These are phyloP conservation scores for Stenotaenia linearis DNA, from an alignment of 2,888 invertebrate genomes.

Conservation along the genomic window DNA sequence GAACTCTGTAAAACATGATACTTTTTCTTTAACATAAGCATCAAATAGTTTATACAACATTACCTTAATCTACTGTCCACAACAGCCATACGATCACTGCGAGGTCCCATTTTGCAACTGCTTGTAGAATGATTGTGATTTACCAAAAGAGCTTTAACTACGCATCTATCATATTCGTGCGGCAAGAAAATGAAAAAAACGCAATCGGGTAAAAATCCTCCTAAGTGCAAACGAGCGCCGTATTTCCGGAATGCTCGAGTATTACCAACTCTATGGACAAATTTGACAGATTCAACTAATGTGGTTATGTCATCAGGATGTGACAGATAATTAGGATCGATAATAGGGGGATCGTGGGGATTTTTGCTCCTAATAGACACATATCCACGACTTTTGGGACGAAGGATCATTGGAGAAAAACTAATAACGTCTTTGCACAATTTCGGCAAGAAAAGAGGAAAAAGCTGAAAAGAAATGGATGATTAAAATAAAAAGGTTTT, in stretches of 20 bases:
- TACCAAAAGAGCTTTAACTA: neutral
- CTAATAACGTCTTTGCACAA: neutral
- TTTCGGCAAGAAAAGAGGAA: neutral
- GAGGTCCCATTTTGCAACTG: conserved; percentile 8
- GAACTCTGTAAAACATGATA: conserved; percentile 44
- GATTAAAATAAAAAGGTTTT: too few species aligned
- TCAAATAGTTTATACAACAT: neutral
- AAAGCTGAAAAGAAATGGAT: neutral
- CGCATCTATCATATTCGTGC: neutral
- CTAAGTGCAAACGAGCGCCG: neutral
- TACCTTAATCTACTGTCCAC: neutral
- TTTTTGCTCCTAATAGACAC: conserved; percentile 47
- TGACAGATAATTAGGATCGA: conserved; percentile 51
- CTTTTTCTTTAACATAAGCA: neutral
- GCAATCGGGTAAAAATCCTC: neutral
- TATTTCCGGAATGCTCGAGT: neutral
- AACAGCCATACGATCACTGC: neutral
- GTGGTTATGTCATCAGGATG: conserved; percentile 42
- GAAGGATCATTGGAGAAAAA: neutral
- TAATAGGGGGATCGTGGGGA: conserved; percentile 48
- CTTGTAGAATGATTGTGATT: neutral
- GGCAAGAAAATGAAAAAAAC: too few species aligned
- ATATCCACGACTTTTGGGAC: conserved; percentile 42
- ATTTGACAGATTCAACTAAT: conserved; percentile 33
- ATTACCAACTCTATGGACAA: neutral